Conservation (phyloP, 2,113 vertebrate species). For the Uropsilus gracilis region DNA sequence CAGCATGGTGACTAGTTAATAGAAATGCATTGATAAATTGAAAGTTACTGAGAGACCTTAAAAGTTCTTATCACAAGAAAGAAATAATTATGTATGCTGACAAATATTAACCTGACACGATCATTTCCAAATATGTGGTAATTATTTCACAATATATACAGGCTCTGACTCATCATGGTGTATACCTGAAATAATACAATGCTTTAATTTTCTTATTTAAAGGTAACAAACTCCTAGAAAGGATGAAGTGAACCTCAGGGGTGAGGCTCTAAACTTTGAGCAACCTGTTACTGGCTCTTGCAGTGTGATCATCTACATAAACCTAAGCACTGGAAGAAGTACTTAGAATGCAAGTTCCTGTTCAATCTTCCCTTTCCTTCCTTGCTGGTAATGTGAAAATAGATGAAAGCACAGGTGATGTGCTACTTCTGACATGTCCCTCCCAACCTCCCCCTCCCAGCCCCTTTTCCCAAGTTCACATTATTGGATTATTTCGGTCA, state of each 20-base stretch:
- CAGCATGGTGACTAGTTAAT: not conserved
- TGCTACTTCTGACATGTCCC: too few species aligned
- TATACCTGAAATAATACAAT: not conserved
- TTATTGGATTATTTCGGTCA: not conserved
- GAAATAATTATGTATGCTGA: not conserved
- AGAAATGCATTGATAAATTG: not conserved
- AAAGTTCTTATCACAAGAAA: not conserved
- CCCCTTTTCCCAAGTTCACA: not conserved
- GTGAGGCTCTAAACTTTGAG: not conserved
- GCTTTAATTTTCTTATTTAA: not conserved
- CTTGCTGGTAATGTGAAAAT: not conserved
- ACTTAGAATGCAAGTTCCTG: not conserved
- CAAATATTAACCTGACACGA: not conserved
- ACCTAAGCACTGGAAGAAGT: not conserved
- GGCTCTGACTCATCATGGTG: not conserved
- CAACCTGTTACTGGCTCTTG: not conserved
- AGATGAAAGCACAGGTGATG: not conserved
- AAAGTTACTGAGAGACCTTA: not conserved
- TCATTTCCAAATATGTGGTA: not conserved
- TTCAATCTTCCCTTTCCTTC: not conserved
- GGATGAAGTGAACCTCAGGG: not conserved
- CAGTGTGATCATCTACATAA: not conserved
- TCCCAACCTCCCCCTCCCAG: accelerated
- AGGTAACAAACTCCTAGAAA: not conserved
- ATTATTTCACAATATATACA: not conserved